Percentiles rank a stretch among this genome's conserved stretches.
Evolutionary conservation across 2,113 vertebrate species (phyloP).

Genomic region (Aphelocoma coerulescens): DNA sequence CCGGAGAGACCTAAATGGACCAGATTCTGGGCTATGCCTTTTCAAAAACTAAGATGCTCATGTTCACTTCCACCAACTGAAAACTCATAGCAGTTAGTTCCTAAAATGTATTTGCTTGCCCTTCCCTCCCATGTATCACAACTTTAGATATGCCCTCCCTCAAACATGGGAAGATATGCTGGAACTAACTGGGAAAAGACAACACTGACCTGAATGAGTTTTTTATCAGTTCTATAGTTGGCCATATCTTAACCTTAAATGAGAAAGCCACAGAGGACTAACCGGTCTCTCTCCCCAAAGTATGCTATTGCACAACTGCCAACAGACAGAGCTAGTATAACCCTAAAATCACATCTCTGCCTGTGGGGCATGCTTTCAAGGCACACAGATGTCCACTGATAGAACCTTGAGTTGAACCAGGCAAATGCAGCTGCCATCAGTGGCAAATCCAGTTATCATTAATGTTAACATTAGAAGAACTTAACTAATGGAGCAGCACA

Average conservation of each 20-base stretch:
- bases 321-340: neutral
- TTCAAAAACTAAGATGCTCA: neutral
- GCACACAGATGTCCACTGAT: neutral
- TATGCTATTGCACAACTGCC: neutral
- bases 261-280: neutral
- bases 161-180: neutral
- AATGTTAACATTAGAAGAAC: neutral
- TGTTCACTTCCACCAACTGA: neutral
- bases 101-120: neutral
- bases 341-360: neutral
- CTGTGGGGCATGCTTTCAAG: neutral
- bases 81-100: neutral
- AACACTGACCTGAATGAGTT: neutral
- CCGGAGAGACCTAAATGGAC: neutral
- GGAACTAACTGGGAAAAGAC: neutral
- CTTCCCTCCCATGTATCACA: neutral
- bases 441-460: neutral
- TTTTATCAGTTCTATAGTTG: neutral
- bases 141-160: neutral
- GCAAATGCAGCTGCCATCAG: neutral
- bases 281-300: neutral
- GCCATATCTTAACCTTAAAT: neutral
- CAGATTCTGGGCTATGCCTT: neutral
- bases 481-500: neutral
- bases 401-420: neutral